Percentiles rank a stretch among this genome's conserved stretches.
Evolutionary conservation across 2,113 vertebrate genomes (phyloP).

Genomic region (Holacanthus passer): DNA sequence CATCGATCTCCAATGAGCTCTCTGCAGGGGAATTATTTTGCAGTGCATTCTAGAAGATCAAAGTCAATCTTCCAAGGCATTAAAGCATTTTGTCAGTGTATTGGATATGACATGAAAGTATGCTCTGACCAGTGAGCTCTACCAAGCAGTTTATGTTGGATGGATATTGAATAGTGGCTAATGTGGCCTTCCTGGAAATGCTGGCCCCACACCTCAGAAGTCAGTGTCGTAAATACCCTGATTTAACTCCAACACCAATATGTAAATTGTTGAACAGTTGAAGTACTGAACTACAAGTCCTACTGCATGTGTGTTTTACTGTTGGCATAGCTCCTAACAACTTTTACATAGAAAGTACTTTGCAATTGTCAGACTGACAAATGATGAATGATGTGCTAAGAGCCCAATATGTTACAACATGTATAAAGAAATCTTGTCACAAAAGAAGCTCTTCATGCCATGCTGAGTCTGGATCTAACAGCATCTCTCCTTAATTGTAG

Average conservation of each 20-base stretch:
- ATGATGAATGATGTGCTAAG: not conserved
- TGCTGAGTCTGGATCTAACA: not conserved
- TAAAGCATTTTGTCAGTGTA: conserved; percentile 57
- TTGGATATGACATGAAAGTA: conserved; percentile 51
- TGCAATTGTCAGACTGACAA: not conserved
- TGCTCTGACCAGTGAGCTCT: conserved; percentile 47
- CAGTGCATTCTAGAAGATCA: conserved; percentile 21
- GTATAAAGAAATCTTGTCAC: not conserved
- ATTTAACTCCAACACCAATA: too few species aligned
- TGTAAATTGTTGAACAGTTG: too few species aligned
- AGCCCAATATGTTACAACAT: not conserved
- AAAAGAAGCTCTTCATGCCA: not conserved
- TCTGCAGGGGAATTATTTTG: conserved; percentile 59
- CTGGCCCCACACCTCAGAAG: conserved; percentile 3
- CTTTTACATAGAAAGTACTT: not conserved
- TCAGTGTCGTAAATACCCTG: conserved; percentile 19
- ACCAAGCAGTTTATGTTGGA: conserved; percentile 37
- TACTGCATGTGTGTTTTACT: not conserved
- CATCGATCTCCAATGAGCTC: conserved; percentile 64
- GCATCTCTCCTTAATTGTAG: not conserved
- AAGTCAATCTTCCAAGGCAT: conserved; percentile 32
- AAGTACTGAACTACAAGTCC: too few species aligned
- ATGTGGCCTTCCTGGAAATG: conserved; percentile 36
- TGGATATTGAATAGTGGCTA: conserved; percentile 48
- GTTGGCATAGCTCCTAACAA: not conserved